Percentiles rank a stretch among this genome's conserved stretches.
These are phyloP conservation scores for Cataglyphis hispanica DNA, from an alignment of 1,140 invertebrate genomes.

Conservation along the genomic window DNA sequence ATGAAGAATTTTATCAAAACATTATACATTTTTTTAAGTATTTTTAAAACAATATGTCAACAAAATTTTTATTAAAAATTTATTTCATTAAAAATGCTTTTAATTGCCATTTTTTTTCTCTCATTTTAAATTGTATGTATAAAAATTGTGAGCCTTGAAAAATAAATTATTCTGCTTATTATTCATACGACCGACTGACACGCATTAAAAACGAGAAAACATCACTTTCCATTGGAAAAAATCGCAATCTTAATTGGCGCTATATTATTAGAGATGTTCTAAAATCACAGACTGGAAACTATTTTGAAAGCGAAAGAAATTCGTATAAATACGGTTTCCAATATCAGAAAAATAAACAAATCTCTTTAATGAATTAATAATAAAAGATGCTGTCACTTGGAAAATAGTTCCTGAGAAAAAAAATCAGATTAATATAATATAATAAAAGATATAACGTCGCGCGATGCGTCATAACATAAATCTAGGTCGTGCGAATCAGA, in stretches of 20 bases:
- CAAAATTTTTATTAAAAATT: too few species aligned
- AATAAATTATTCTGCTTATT: not conserved
- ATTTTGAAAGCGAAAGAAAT: not conserved
- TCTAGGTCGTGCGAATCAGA: constrained; percentile 38
- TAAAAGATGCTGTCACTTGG: not conserved
- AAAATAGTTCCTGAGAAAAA: constrained; percentile 22
- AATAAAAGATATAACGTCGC: not conserved
- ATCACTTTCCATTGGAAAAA: constrained; percentile 36
- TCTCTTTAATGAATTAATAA: not conserved
- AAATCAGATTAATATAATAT: not conserved
- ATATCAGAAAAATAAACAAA: not conserved
- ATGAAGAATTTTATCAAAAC: too few species aligned
- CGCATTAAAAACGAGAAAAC: constrained; percentile 28
- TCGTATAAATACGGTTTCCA: not conserved
- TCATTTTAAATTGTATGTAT: not conserved
- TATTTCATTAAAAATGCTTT: not conserved
- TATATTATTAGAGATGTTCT: not conserved
- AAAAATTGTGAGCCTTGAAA: not conserved
- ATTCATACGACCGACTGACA: not conserved
- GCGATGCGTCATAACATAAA: constrained; percentile 12
- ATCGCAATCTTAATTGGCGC: constrained; percentile 22
- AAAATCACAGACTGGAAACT: constrained; percentile 24
- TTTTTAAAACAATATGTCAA: too few species aligned
- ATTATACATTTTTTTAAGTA: too few species aligned
- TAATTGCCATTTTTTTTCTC: not conserved